Evolutionary conservation across 1,140 invertebrate species (phyloP).

Genomic region (Dermatophagoides farinae): DNA sequence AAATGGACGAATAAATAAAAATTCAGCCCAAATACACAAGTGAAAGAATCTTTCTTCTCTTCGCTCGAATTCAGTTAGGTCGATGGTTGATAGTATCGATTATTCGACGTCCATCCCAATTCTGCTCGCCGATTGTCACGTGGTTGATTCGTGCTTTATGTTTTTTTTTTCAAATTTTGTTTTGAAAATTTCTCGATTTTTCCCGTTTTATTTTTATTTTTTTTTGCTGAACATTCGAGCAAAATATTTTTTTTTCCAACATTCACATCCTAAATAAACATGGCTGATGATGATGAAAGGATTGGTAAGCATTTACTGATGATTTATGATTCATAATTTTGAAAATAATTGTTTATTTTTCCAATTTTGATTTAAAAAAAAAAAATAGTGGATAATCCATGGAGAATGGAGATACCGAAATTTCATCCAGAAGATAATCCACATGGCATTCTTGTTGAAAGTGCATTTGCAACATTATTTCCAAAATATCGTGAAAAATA

Average conservation of each 20-base stretch:
- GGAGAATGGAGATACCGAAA: constrained; percentile 50
- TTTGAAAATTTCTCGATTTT: no score
- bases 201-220: not conserved
- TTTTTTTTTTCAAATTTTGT: no score
- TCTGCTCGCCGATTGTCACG: no score
- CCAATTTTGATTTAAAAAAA: not conserved
- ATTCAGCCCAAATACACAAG: no score
- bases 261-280: not conserved
- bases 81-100: no score
- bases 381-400: constrained; percentile 1
- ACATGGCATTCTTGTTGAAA: constrained; percentile 50
- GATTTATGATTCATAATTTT: not conserved
- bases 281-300: not conserved
- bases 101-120: no score
- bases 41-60: no score
- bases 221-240: not conserved
- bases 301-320: not conserved
- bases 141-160: no score
- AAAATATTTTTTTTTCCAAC: no score
- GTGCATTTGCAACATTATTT: constrained; percentile 56
- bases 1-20: no score
- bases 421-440: constrained; percentile 81
- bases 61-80: no score
- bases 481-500: constrained; percentile 92
- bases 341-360: constrained; percentile 1